Evolutionary conservation across 2,888 invertebrate species (phyloP).

Genomic region (Idaea straminata): DNA sequence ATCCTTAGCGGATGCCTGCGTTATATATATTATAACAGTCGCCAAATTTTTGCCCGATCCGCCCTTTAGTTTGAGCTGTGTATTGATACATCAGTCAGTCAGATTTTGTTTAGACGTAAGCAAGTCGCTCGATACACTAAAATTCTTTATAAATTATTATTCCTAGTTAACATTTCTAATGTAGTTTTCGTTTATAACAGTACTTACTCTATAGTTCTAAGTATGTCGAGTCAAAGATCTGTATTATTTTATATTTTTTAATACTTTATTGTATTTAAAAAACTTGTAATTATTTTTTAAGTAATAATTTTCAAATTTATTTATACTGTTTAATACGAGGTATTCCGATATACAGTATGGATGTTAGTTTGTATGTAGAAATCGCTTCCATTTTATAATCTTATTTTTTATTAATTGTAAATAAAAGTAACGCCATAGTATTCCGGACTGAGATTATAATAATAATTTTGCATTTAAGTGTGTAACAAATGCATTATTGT

Average conservation of each 20-base stretch:
- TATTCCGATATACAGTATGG: conserved; percentile 72
- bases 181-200: conserved; percentile 63
- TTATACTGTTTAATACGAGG: conserved; percentile 78
- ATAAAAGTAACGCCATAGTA: conserved; percentile 63
- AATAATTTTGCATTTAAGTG: conserved; percentile 64
- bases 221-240: conserved; percentile 79
- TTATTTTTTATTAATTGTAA: conserved; percentile 48
- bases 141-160: conserved; percentile 72
- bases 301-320: conserved; percentile 50
- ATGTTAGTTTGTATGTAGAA: conserved; percentile 59
- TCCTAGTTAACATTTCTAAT: conserved; percentile 67
- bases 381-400: conserved; percentile 58
- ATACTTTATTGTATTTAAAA: conserved; percentile 72
- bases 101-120: conserved; percentile 30
- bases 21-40: no score
- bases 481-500: conserved; percentile 43
- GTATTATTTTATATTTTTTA: conserved; percentile 80
- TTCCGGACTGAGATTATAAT: conserved; percentile 72
- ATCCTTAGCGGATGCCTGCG: no score
- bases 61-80: no score
- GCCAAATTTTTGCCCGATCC: no score
- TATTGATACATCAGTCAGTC: no score
- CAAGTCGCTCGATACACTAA: conserved; percentile 62
- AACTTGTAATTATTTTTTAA: conserved; percentile 50
- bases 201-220: conserved; percentile 71